A percentile compares a stretch with the other conserved stretches of the same genome.
These are phyloP conservation scores for Hypomesus transpacificus DNA, from an alignment of 2,113 vertebrate genomes.

Conservation along the genomic window DNA sequence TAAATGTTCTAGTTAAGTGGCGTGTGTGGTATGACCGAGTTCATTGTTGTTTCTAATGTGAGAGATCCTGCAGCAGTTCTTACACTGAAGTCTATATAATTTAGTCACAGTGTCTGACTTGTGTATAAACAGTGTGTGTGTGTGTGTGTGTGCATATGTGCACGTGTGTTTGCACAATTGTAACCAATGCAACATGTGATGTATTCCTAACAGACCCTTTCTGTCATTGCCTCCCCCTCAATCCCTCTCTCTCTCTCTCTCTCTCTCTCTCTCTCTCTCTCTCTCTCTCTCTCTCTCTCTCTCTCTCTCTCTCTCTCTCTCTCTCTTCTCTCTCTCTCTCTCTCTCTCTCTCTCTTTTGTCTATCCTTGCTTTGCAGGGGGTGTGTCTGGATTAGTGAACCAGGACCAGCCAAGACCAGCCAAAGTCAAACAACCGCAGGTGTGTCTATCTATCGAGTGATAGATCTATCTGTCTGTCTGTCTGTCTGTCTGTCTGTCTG, in stretches of 20 bases:
- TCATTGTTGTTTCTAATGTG: too few relatives aligned
- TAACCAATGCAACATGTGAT: neutral
- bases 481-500: neutral
- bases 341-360: constrained; percentile 36
- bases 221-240: constrained; percentile 16
- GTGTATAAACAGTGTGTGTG: neutral
- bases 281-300: neutral
- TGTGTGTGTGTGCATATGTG: neutral
- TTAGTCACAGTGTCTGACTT: neutral
- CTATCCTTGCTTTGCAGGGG: constrained; percentile 25
- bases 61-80: too few relatives aligned
- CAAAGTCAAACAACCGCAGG: too few relatives aligned
- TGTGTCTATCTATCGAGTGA: neutral
- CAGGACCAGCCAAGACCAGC: constrained; percentile 19
- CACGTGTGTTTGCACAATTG: neutral
- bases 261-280: constrained; percentile 11
- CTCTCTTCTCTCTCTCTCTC: constrained; percentile 10
- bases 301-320: constrained; percentile 13
- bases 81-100: neutral
- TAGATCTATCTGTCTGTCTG: neutral
- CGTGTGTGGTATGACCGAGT: too few relatives aligned
- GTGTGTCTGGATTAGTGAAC: constrained; percentile 36
- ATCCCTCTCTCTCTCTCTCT: neutral
- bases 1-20: too few relatives aligned
- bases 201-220: constrained; percentile 6